Evolutionary conservation across 2,113 vertebrate genomes (phyloP).

Genomic region (Campylomormyrus tamandua): DNA sequence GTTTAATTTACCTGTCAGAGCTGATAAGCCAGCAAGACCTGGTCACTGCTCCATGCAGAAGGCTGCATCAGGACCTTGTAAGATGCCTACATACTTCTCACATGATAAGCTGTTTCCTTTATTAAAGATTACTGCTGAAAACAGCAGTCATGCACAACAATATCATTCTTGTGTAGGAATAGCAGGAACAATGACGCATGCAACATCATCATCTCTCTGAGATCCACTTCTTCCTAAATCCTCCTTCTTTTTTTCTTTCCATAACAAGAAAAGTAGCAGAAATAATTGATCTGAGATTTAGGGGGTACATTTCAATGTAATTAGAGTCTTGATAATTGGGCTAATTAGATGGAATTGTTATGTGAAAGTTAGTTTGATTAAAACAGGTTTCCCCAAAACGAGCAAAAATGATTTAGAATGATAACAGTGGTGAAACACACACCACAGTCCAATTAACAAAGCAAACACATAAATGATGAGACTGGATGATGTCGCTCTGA

Average conservation of each 20-base stretch:
- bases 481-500: background rate
- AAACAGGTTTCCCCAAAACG: conserved; percentile 64
- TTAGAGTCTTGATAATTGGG: conserved; percentile 73
- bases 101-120: background rate
- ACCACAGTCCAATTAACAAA: conserved; percentile 34
- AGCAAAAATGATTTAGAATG: conserved; percentile 36
- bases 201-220: conserved; percentile 40
- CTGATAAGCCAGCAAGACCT: background rate
- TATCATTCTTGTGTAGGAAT: background rate
- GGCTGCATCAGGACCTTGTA: background rate
- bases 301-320: conserved; percentile 72
- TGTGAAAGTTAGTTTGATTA: conserved; percentile 74
- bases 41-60: background rate
- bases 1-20: background rate
- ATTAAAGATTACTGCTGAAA: background rate
- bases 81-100: background rate
- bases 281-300: conserved; percentile 76
- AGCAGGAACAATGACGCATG: background rate
- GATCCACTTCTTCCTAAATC: conserved; percentile 41
- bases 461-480: conserved; percentile 32
- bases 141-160: background rate
- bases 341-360: conserved; percentile 74
- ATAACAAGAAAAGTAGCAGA: conserved; percentile 62
- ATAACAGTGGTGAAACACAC: conserved; percentile 44
- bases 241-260: conserved; percentile 32